phyloP scores from a whole-genome alignment of 2,113 vertebrate species.

The Heloderma charlesbogerti region DNA sequence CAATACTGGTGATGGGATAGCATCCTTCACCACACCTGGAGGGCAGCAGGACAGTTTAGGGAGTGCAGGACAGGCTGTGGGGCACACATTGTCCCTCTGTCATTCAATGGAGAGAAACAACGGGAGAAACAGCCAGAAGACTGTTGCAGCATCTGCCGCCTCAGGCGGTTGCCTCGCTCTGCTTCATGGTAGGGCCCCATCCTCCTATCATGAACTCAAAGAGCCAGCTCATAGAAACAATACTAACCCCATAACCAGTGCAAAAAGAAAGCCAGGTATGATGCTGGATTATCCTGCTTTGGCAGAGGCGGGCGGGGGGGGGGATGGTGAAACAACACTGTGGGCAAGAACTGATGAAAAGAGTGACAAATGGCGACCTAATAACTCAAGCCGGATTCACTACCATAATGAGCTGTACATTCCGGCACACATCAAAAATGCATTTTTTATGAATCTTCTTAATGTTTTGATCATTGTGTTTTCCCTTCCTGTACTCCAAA shows the following conservation, averaged over 20 bases:
- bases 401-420: not conserved
- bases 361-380: not conserved
- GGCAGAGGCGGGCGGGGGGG: not conserved
- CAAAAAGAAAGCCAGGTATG: not conserved
- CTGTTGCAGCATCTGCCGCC: no score
- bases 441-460: not conserved
- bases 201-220: not conserved
- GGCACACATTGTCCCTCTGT: no score
- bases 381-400: not conserved
- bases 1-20: no score
- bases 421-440: not conserved
- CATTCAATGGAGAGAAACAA: no score
- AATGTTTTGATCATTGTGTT: not conserved
- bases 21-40: no score
- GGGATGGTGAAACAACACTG: not conserved
- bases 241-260: not conserved
- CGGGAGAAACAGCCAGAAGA: no score
- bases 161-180: no score
- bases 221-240: not conserved
- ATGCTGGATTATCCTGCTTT: not conserved
- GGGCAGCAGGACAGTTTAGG: no score
- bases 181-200: no score
- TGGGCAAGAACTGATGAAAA: not conserved
- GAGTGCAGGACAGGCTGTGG: no score
- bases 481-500: not conserved